Evolutionary conservation across 2,797 vertebrate species (phyloP).

Genomic region (Okamejei kenojei): DNA sequence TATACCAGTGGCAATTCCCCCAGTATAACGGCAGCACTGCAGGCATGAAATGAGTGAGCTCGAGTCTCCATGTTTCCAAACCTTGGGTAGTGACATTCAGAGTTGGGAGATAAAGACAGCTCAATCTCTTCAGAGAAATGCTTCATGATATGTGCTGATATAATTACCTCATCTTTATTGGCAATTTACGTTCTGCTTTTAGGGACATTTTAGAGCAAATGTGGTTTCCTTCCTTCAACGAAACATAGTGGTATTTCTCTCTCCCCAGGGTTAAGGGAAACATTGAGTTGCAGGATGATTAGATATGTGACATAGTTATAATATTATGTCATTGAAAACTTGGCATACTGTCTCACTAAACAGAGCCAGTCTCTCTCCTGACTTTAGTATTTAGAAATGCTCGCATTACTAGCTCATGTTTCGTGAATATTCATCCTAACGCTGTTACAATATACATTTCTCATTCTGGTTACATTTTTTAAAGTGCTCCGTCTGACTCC

Average conservation of each 20-base stretch:
- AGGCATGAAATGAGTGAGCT: conserved; percentile 38
- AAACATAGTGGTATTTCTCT: conserved; percentile 63
- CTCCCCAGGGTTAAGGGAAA: conserved; percentile 68
- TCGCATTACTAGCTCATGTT: conserved; percentile 23
- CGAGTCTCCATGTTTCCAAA: conserved; percentile 36
- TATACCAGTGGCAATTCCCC: conserved; percentile 38
- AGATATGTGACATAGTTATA: conserved; percentile 60
- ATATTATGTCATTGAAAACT: conserved; percentile 54
- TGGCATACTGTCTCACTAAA: conserved; percentile 47
- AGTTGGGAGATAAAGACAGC: conserved; percentile 35
- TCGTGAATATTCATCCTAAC: conserved; percentile 13
- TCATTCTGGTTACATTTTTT: conserved; percentile 32
- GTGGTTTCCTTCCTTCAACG: conserved; percentile 62
- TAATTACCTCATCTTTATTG: conserved; percentile 73
- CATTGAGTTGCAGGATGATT: conserved; percentile 68
- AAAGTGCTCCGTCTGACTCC: neutral
- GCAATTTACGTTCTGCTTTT: conserved; percentile 72
- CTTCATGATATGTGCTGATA: conserved; percentile 74
- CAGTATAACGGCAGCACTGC: conserved; percentile 36
- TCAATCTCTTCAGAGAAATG: conserved; percentile 66
- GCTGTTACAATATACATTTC: conserved; percentile 21
- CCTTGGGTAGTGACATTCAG: conserved; percentile 35
- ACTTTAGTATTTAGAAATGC: conserved; percentile 33
- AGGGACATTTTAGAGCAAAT: conserved; percentile 72
- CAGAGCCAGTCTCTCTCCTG: conserved; percentile 46